Evolutionary conservation across 2,797 vertebrate genomes (phyloP), one percentile per base, ranked within the genome.

Genomic region (Gambelia wislizenii): DNA sequence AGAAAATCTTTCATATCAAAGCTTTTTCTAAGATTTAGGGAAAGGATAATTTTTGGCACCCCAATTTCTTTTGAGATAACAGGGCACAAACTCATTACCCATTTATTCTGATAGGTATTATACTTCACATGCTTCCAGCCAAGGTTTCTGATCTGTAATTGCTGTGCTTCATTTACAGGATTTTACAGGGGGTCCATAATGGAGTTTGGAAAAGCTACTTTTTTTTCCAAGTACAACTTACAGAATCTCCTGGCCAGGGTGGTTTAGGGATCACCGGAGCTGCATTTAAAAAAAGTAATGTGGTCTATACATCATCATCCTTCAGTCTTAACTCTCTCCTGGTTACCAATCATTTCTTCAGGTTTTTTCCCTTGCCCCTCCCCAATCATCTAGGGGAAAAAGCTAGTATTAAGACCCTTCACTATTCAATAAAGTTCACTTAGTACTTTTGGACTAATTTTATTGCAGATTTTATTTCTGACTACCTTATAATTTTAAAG

Each of bases 401-500:
- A 61, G 61, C 30, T 67, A 33, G 2, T 49, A 8, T 78, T 18
- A 78, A 78, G 27, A 18, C 76, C 33, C 47, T 72, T 47, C 25
- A 10, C 25, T 33, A 30, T 44, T 59, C 39, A 13, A 33, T 39
- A 44, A 56, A 44, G 39, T 47, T 64, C 54, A 64, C n/a, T 42
- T 56, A 39, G 27, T 10, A 42, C n/a, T 70, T 83, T 27, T 72
- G 25, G 49, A 39, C 91, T 87, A 83, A 80, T 94, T 77, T 76
- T 2, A 10, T 0, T 84, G 75, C 6, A 10, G 80, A 83, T 92
- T 83, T 85, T 0, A 86, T 81, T 89, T 89, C 75, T 92, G 30
- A 94, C 91, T 94, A 94, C 93, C 89, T 89, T 94, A 91, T 93
- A 64, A 91, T 67, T 22, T 78, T 85, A 22, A 33, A 93, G 91